These are phyloP conservation scores for Halocaridina rubra DNA, from an alignment of 2,888 invertebrate species.

Conservation along the genomic window DNA sequence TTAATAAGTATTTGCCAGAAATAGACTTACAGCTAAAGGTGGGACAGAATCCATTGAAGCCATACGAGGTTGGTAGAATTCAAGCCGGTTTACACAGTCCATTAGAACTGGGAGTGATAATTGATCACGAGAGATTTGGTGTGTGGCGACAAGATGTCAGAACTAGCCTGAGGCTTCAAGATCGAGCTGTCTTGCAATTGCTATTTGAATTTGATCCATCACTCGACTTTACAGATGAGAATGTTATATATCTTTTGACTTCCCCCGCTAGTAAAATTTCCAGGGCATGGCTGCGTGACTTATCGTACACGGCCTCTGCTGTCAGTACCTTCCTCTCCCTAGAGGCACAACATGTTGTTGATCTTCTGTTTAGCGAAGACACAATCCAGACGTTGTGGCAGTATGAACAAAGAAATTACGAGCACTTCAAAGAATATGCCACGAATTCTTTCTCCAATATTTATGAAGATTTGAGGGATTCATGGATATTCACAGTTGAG, in stretches of 20 bases:
- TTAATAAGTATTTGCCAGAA: slow-evolving; percentile 37
- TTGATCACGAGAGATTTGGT: slow-evolving; percentile 37
- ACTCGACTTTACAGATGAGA: neutral
- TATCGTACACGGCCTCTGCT: neutral
- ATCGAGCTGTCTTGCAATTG: slow-evolving; percentile 23
- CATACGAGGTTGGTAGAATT: slow-evolving; percentile 14
- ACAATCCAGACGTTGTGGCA: neutral
- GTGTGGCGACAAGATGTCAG: slow-evolving; percentile 29
- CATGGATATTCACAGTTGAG: no score
- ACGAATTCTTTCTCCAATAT: neutral
- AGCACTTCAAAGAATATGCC: neutral
- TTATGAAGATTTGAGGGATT: neutral
- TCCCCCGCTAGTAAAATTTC: slow-evolving; percentile 30
- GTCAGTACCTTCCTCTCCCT: neutral
- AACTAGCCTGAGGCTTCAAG: slow-evolving; percentile 10
- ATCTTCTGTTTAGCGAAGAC: neutral
- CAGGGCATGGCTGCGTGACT: neutral
- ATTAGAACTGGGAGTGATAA: slow-evolving; percentile 12
- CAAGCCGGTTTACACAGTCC: slow-evolving; percentile 39
- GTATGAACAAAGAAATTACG: neutral
- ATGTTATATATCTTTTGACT: neutral
- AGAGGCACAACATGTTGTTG: neutral
- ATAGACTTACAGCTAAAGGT: neutral
- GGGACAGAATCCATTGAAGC: neutral
- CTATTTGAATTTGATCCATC: slow-evolving; percentile 30